phyloP scores from a whole-genome alignment of 2,113 vertebrate genomes.

The Choloepus hoffmanni region DNA sequence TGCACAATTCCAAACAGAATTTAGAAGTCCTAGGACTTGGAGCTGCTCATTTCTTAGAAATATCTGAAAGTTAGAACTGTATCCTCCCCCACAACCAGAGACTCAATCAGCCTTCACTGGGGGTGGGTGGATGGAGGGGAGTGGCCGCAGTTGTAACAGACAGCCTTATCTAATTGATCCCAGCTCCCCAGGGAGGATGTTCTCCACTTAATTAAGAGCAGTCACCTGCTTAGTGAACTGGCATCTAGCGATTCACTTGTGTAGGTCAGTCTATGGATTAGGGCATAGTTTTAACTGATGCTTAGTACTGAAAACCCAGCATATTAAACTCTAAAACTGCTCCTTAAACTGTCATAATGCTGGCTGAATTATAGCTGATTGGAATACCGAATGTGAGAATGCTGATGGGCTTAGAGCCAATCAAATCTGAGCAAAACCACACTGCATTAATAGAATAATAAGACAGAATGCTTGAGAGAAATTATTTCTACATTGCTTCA shows the following conservation, averaged over 20 bases:
- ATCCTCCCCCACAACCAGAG: background rate
- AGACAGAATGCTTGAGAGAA: constrained; percentile 48
- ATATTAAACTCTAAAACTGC: constrained; percentile 45
- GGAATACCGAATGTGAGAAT: background rate
- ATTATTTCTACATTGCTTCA: constrained; percentile 41
- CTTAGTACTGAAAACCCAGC: constrained; percentile 25
- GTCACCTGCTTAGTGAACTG: constrained; percentile 40
- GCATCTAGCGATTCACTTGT: constrained; percentile 46
- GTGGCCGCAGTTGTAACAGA: background rate
- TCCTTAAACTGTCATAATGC: constrained; percentile 53
- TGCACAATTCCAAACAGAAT: background rate
- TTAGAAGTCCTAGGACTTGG: background rate
- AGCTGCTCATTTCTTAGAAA: background rate
- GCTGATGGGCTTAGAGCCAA: constrained; percentile 56
- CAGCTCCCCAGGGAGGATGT: constrained; percentile 46
- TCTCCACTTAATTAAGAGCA: constrained; percentile 75
- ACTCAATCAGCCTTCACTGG: background rate
- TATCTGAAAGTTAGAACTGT: background rate
- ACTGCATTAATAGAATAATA: constrained; percentile 4
- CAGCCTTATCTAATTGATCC: constrained; percentile 71
- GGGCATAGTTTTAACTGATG: constrained; percentile 1
- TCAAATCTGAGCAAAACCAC: constrained; percentile 58
- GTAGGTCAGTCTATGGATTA: constrained; percentile 39
- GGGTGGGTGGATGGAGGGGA: background rate
- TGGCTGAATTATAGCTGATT: constrained; percentile 71